Base-by-base conservation (phyloP, 2,888 invertebrate genomes). In the Saturnia japonica region DNA sequence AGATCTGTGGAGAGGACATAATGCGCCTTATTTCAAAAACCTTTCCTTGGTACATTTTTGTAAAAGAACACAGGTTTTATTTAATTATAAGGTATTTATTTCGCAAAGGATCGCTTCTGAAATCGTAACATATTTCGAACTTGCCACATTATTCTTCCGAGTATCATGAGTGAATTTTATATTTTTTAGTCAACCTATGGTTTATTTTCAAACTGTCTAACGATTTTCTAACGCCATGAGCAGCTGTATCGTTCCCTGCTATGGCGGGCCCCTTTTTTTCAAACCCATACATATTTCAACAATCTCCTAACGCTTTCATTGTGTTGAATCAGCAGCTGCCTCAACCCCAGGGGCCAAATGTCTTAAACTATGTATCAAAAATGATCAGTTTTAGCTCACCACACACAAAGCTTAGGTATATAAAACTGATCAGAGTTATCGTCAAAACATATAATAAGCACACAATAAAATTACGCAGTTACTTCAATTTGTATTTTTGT, bases 251-350 rank as follows among this genome's bases (percentile, higher is more conserved):
- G 25, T 6, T 28, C 57, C 57, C 57, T 60, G 16, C 6, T 14
- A 25, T 8, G 28, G 28, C 57, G 25, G 12, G 12, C 57, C 57
- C 57, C 14, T 14, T 6, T 28, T 4, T 28, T 28, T 60, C n/a
- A n/a, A 28, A 4, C 28, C 57, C 57, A 60, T 60, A 60, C 57
- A 60, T 28, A 28, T 60, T 60, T 60, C 25, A 60, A 60, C 57
- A 60, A 60, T 60, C 57, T 60, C 57, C 57, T 60, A 60, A 60
- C 14, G 57, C 57, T 51, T 51, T 1, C 57, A 60, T 60, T 60
- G 57, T 60, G 28, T 60, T 60, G 28, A 60, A 64, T 12, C 64
- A 64, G 34, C 64, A 64, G 64, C 64, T 64, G 64, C 64, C 16
- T 67, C 67, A 67, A 67, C 25, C 67, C 67, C 45, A 12, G 42